phyloP scores from a whole-genome alignment of 2,113 vertebrate species.

The Lipophrys pholis region DNA sequence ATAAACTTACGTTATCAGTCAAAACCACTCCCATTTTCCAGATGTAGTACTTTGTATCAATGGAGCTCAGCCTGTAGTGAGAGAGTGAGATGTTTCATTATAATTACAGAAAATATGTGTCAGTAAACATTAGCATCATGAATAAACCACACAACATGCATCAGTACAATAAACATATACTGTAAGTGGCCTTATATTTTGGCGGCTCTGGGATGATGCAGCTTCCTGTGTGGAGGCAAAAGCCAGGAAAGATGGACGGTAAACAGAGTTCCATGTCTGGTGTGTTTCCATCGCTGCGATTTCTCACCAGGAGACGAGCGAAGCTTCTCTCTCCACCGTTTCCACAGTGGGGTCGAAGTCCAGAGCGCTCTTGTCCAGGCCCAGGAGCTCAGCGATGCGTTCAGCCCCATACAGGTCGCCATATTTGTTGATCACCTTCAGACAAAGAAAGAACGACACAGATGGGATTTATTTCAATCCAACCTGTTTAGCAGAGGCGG shows the following conservation, averaged over 20 bases:
- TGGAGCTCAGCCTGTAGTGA: conserved; percentile 91
- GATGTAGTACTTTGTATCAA: conserved; percentile 95
- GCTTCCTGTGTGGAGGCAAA: too few species aligned
- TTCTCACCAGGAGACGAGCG: conserved; percentile 92
- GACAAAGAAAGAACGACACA: neutral
- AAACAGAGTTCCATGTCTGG: too few species aligned
- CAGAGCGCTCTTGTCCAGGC: conserved; percentile 94
- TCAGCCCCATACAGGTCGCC: conserved; percentile 96
- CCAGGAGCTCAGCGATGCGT: conserved; percentile 95
- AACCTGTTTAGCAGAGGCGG: too few species aligned
- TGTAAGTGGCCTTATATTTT: too few species aligned
- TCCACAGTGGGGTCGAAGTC: conserved; percentile 97
- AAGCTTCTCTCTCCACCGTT: conserved; percentile 89
- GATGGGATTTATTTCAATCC: too few species aligned
- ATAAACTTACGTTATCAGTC: conserved; percentile 93
- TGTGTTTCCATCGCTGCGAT: neutral
- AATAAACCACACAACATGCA: neutral
- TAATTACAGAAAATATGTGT: neutral
- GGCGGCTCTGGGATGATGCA: too few species aligned
- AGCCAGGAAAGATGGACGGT: too few species aligned
- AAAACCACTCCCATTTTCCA: conserved; percentile 98
- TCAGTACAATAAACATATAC: too few species aligned
- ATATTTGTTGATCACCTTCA: conserved; percentile 98
- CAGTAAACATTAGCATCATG: neutral
- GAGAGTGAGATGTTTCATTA: conserved; percentile 23